These are phyloP conservation scores for Trichoplusia ni DNA, from an alignment of 1,140 invertebrate genomes.

Conservation along the genomic window DNA sequence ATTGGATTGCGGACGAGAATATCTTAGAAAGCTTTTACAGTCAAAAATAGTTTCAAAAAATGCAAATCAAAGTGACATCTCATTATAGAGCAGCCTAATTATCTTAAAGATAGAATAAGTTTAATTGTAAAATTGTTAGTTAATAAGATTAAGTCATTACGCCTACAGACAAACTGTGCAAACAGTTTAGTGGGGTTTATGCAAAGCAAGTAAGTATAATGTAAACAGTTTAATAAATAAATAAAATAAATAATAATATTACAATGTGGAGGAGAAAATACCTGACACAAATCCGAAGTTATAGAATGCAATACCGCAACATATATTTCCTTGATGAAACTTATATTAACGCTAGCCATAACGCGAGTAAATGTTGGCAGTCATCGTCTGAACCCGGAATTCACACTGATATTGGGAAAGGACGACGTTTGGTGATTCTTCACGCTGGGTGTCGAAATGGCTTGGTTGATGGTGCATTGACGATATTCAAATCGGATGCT, in stretches of 20 bases:
- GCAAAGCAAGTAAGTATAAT: too few species aligned
- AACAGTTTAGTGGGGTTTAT: too few species aligned
- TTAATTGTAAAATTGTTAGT: too few species aligned
- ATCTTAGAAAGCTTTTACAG: constrained; percentile 10
- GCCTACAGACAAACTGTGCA: too few species aligned
- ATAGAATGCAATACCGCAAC: too few species aligned
- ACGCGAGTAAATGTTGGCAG: constrained; percentile 30
- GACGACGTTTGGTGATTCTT: constrained; percentile 26
- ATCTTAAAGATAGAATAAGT: too few species aligned
- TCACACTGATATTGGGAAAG: constrained; percentile 28
- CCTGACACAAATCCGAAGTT: too few species aligned
- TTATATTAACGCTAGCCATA: constrained; percentile 23
- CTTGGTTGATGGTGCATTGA: constrained; percentile 4
- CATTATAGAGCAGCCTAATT: constrained; percentile 26
- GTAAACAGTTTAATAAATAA: too few species aligned
- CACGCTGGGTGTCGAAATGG: constrained; percentile 19
- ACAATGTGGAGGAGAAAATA: constrained; percentile 19
- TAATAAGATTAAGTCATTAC: too few species aligned
- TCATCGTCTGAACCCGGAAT: constrained; percentile 26
- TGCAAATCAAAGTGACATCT: constrained; percentile 26
- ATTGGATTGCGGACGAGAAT: background rate
- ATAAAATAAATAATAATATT: too few species aligned
- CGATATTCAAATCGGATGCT: constrained; percentile 20
- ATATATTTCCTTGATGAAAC: constrained; percentile 31
- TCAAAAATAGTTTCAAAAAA: constrained; percentile 12